Conservation (phyloP, 1,140 invertebrate genomes). For the Cylas formicarius region DNA sequence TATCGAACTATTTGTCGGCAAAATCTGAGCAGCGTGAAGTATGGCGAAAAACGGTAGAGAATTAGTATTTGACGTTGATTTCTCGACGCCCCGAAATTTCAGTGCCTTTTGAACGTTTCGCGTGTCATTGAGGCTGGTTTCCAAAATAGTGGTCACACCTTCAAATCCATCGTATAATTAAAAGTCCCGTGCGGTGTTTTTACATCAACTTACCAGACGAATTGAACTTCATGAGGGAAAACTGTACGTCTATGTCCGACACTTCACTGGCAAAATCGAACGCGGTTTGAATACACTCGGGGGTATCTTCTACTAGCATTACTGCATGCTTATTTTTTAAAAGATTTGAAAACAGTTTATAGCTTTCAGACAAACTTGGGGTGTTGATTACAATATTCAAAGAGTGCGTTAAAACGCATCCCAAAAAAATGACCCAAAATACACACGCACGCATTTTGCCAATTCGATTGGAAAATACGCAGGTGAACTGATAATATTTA, state of each 20-base stretch:
- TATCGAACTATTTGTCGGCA: slow-evolving; percentile 20
- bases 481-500: too few species aligned
- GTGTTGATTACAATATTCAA: too few species aligned
- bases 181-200: background rate
- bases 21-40: slow-evolving; percentile 22
- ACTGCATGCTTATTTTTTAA: too few species aligned
- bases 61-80: slow-evolving; percentile 2
- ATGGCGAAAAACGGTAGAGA: slow-evolving; percentile 25
- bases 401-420: too few species aligned
- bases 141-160: slow-evolving; percentile 22
- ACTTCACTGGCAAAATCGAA: slow-evolving; percentile 17
- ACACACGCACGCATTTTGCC: too few species aligned
- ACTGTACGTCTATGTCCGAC: slow-evolving; percentile 13
- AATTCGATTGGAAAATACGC: too few species aligned
- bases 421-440: too few species aligned
- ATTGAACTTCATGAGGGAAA: slow-evolving; percentile 32
- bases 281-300: slow-evolving; percentile 20
- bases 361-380: too few species aligned
- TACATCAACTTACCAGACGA: slow-evolving; percentile 26
- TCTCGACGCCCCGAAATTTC: background rate
- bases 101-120: slow-evolving; percentile 7
- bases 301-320: slow-evolving; percentile 25
- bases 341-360: too few species aligned
- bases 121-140: slow-evolving; percentile 11
- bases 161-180: slow-evolving; percentile 6